A percentile compares a stretch with the other conserved stretches of the same genome.
phyloP scores from a whole-genome alignment of 2,113 vertebrate species.

The Colinus virginianus region DNA sequence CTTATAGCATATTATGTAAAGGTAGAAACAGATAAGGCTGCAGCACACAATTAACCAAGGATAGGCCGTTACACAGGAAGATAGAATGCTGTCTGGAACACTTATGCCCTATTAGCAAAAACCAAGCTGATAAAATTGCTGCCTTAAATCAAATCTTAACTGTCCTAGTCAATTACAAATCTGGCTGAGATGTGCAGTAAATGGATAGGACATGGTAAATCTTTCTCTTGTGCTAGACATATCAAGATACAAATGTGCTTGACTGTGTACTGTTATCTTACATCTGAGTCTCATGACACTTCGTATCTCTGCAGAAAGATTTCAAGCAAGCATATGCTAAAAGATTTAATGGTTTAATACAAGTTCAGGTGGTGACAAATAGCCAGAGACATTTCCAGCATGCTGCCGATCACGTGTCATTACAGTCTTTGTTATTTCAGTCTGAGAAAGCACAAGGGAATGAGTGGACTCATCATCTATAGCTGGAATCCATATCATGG shows the following conservation, averaged over 20 bases:
- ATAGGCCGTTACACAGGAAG: neutral
- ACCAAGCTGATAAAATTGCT: neutral
- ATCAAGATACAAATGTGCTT: neutral
- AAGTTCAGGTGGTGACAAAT: constrained; percentile 7
- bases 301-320: constrained; percentile 9
- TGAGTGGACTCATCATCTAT: fast-evolving
- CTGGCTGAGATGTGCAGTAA: neutral
- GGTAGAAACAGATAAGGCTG: neutral
- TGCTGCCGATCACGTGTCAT: neutral
- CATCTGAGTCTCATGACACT: constrained; percentile 17
- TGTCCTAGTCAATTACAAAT: neutral
- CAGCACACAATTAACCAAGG: neutral
- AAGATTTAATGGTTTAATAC: constrained; percentile 1
- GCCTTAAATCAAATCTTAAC: constrained; percentile 40
- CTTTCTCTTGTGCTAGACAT: neutral
- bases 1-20: neutral
- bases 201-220: constrained; percentile 26
- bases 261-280: neutral
- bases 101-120: constrained; percentile 6
- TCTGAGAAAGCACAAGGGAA: neutral
- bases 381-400: neutral
- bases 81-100: neutral
- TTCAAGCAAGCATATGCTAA: constrained; percentile 25
- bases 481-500: neutral
- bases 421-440: neutral